A percentile compares a stretch with the other conserved stretches of the same genome.
Conservation (phyloP, 2,113 vertebrate genomes). For the Oreochromis tanganicae region DNA sequence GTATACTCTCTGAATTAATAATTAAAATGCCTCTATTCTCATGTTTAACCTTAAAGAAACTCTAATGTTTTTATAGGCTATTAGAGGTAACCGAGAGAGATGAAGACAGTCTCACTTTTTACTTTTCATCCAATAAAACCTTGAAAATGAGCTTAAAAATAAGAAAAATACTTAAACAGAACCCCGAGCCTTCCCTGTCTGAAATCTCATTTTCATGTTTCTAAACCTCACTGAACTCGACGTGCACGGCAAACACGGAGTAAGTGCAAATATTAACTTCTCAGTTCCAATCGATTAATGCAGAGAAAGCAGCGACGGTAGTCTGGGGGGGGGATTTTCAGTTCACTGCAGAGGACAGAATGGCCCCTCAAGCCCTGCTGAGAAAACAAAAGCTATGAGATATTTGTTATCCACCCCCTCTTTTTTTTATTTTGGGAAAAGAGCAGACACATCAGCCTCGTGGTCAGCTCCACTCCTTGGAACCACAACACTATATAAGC, state of each 20-base stretch:
- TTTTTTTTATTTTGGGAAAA: constrained; percentile 41
- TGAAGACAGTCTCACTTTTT: not conserved
- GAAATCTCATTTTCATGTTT: not conserved
- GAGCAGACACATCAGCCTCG: constrained; percentile 18
- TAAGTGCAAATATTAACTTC: constrained; percentile 1
- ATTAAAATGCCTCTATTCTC: not conserved
- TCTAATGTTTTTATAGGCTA: not conserved
- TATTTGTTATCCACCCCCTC: constrained; percentile 40
- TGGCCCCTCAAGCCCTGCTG: constrained; percentile 42
- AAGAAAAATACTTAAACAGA: not conserved
- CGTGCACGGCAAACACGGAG: not conserved
- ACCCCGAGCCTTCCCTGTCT: not conserved
- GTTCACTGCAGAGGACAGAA: constrained; percentile 34
- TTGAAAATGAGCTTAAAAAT: not conserved
- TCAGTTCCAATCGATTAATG: constrained; percentile 14
- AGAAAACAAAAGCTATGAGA: constrained; percentile 46
- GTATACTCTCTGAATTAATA: not conserved
- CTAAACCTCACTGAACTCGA: not conserved
- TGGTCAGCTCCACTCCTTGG: constrained; percentile 14
- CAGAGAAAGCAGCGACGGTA: constrained; percentile 3
- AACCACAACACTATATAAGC: constrained; percentile 30
- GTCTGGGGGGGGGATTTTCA: not conserved
- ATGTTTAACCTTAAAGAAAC: not conserved
- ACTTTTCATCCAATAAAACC: not conserved
- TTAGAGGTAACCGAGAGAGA: not conserved